These are phyloP conservation scores for Graptemys geographica DNA, from an alignment of 2,797 vertebrate genomes.

Conservation along the genomic window DNA sequence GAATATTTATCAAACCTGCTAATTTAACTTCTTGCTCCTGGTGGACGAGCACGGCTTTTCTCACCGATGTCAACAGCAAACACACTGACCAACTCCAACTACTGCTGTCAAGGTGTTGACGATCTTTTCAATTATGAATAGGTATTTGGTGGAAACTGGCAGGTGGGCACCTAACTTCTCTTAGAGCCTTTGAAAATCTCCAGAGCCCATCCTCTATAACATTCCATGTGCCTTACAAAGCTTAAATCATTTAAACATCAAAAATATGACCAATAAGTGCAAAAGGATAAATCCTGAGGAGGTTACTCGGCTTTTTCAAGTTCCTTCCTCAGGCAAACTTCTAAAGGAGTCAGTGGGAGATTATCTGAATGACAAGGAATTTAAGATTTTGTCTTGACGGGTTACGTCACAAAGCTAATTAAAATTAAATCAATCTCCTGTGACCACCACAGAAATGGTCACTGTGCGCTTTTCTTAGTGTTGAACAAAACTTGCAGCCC, in stretches of 20 bases:
- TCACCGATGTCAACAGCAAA: not conserved
- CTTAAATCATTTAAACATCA: not conserved
- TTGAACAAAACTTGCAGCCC: not conserved
- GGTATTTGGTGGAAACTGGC: not conserved
- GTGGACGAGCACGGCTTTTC: not conserved
- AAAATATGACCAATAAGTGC: not conserved
- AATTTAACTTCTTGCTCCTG: not conserved
- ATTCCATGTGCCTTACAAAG: not conserved
- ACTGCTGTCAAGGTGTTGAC: not conserved
- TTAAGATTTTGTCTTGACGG: not conserved
- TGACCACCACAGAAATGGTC: not conserved
- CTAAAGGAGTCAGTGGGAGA: not conserved
- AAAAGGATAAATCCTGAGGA: not conserved
- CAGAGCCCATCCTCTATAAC: not conserved
- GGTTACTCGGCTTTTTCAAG: not conserved
- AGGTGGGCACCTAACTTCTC: fast-evolving
- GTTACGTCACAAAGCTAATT: not conserved
- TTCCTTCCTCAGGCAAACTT: not conserved
- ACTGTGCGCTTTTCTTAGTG: fast-evolving
- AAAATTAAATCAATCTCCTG: not conserved
- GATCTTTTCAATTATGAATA: not conserved
- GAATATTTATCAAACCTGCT: not conserved
- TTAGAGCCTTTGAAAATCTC: not conserved
- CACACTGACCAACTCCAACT: not conserved
- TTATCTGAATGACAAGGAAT: not conserved